These are phyloP conservation scores for Leptura quadrifasciata DNA, from an alignment of 2,888 invertebrate species.

Conservation along the genomic window DNA sequence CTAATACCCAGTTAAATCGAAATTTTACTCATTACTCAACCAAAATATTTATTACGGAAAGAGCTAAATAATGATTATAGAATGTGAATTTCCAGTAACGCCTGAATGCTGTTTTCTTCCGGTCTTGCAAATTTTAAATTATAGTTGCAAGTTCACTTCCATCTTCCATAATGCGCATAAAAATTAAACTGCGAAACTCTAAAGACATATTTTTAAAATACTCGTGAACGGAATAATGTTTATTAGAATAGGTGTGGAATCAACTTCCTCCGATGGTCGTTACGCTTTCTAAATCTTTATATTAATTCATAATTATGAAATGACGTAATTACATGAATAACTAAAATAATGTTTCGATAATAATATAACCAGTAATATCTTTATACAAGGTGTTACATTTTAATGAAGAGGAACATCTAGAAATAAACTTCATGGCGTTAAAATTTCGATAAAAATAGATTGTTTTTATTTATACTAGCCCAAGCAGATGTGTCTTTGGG, in stretches of 20 bases:
- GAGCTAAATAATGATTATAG: constrained; percentile 1
- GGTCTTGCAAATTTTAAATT: constrained; percentile 9
- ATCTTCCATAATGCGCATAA: constrained; percentile 14
- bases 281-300: constrained; percentile 51
- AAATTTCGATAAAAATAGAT: too few species aligned
- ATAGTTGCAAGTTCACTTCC: constrained; percentile 21
- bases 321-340: constrained; percentile 32
- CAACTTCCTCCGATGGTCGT: constrained; percentile 37
- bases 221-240: background rate
- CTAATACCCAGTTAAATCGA: background rate
- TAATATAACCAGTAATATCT: background rate
- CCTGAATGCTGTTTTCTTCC: constrained; percentile 24
- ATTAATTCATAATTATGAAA: constrained; percentile 29
- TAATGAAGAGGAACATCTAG: too few species aligned
- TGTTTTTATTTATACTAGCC: too few species aligned
- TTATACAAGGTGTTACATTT: background rate
- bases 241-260: constrained; percentile 17
- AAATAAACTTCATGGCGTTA: too few species aligned
- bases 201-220: constrained; percentile 24
- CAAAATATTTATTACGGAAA: constrained; percentile 12
- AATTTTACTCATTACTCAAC: background rate
- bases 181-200: constrained; percentile 19
- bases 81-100: constrained; percentile 3
- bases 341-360: background rate
- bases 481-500: too few species aligned